phyloP scores from a whole-genome alignment of 2,797 vertebrate species.

The Taeniopygia guttata region DNA sequence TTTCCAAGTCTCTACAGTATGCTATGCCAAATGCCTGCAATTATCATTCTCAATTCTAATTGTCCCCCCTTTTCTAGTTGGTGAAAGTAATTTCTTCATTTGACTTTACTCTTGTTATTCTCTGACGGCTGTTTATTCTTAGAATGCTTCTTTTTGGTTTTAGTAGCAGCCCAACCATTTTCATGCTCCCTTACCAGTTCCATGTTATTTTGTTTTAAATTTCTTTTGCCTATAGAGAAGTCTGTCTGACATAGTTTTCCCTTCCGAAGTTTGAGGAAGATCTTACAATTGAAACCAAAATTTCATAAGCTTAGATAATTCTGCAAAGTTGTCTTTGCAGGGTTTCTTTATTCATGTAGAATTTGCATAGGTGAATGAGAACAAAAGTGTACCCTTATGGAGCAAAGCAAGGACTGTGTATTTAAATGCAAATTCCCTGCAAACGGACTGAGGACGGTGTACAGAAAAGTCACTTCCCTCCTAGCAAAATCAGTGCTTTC shows the following conservation, averaged over 20 bases:
- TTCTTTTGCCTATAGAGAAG: not conserved
- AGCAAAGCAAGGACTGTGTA: not conserved
- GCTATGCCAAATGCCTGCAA: slow-evolving; percentile 32
- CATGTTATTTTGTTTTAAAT: not conserved
- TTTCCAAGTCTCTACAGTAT: not conserved
- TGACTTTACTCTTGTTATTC: slow-evolving; percentile 7
- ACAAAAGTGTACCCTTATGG: not conserved
- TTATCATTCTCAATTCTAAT: slow-evolving; percentile 23
- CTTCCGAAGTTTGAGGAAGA: not conserved
- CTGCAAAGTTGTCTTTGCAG: not conserved
- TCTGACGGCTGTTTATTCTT: slow-evolving; percentile 24
- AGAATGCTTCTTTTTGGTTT: not conserved
- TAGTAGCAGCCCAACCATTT: not conserved
- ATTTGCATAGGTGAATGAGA: not conserved
- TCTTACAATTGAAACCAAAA: not conserved
- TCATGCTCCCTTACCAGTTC: not conserved
- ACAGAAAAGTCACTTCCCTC: not conserved
- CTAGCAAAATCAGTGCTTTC: not conserved
- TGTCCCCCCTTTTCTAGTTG: not conserved
- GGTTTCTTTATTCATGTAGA: not conserved
- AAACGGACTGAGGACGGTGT: not conserved
- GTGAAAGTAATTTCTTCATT: slow-evolving; percentile 23
- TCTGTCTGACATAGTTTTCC: not conserved
- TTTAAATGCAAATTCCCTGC: not conserved
- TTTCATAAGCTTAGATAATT: not conserved